A percentile compares a stretch with the other conserved stretches of the same genome.
These are phyloP conservation scores for Prosopocoilus inquinatus DNA, from an alignment of 2,888 invertebrate genomes.

Conservation along the genomic window DNA sequence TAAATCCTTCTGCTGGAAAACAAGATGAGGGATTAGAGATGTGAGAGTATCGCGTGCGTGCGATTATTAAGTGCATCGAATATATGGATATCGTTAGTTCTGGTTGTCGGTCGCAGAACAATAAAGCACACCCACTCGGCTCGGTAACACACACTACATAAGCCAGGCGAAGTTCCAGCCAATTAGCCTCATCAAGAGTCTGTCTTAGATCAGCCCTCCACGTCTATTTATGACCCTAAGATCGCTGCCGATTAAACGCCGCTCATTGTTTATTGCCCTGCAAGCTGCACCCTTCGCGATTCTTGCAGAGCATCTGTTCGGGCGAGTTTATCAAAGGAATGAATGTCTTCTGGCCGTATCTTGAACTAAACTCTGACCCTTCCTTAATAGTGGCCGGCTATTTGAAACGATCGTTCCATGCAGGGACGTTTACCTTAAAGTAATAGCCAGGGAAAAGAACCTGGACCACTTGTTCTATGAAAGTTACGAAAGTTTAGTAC, in stretches of 20 bases:
- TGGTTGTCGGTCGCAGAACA: constrained; percentile 15
- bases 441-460: too few species aligned
- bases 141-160: constrained; percentile 26
- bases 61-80: constrained; percentile 5
- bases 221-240: constrained; percentile 32
- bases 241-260: constrained; percentile 33
- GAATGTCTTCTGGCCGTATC: too few species aligned
- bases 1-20: too few species aligned
- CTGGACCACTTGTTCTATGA: too few species aligned
- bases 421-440: too few species aligned
- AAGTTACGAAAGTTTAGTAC: too few species aligned
- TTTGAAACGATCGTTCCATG: too few species aligned
- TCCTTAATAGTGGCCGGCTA: too few species aligned
- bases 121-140: constrained; percentile 28
- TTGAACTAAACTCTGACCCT: too few species aligned
- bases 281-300: background rate
- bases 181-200: constrained; percentile 32
- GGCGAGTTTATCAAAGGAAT: background rate
- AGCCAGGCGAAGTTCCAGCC: constrained; percentile 29
- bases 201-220: constrained; percentile 31
- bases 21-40: too few species aligned
- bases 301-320: background rate
- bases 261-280: constrained; percentile 29
- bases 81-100: constrained; percentile 14
- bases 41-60: background rate